Base-by-base conservation (phyloP, 92 coral and sea anemone genomes). In the Heliopora coerulea region DNA sequence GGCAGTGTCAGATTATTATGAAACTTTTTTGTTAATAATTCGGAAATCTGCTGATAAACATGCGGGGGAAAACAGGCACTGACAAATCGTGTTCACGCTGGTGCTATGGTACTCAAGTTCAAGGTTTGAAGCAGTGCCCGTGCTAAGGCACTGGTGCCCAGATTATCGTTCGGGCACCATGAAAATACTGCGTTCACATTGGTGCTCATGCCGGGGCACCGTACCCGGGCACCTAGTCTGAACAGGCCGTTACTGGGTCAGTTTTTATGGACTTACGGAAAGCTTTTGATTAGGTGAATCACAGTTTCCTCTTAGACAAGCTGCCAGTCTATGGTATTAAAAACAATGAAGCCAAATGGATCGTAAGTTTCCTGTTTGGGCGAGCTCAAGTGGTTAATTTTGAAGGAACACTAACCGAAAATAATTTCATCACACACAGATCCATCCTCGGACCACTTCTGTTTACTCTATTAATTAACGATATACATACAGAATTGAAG, bases 361-460 rank as follows among this genome's bases (percentile, higher is more conserved):
- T 59, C 20, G 32, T 21, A 59, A 34, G 27, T 18, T 59, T 21
- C 34, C 39, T 59, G 33, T 59, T 59, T 49, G 44, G 65, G 20
- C 72, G 84, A 79, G 69, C 79, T 9, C 87, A 78, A 73, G 50
- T 62, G 60, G 80, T 79, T 25, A 29, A 17, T 18, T 24, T 73
- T 37, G 49, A 65, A 40, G 69, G 63, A 10, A 31, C 37, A 30
- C n/a, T 32, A 23, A 79, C 84, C 18, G 59, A 84, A 48, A 35
- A 60, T 30, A 68, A 52, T 73, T 46, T 62, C 42, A 79, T 83
- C 24, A 34, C 34, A 48, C 79, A 59, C 57, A 81, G 88, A 20
- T 79, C 88, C 10, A 64, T 79, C 59, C 30, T 84, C 34, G 84
- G 88, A 10, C 88, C 88, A n/a, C 49, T 84, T 34, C 39, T 79